phyloP scores from a whole-genome alignment of 2,888 invertebrate species.

The Drosophila paucipuncta region DNA sequence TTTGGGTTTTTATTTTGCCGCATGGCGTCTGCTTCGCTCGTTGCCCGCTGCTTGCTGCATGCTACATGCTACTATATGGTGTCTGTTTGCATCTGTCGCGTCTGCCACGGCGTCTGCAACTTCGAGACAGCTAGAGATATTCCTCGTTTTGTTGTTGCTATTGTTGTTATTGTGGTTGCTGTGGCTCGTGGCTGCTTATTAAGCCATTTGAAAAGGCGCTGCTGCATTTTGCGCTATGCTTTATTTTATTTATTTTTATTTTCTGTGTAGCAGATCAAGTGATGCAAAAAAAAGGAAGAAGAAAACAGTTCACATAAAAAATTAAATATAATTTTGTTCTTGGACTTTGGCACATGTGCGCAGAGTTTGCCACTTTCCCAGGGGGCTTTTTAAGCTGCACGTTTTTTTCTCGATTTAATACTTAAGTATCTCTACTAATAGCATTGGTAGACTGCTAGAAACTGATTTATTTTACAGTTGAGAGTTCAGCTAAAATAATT shows the following conservation, averaged over 20 bases:
- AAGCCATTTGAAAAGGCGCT: constrained; percentile 67
- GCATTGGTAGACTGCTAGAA: not conserved
- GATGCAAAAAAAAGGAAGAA: constrained; percentile 4
- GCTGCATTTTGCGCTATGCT: constrained; percentile 41
- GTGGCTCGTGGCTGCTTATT: constrained; percentile 61
- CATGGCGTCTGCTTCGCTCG: constrained; percentile 68
- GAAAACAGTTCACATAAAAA: not conserved
- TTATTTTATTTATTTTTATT: constrained; percentile 1
- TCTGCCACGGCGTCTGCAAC: constrained; percentile 79
- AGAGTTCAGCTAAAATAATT: not conserved
- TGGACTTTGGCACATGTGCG: constrained; percentile 45
- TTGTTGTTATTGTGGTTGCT: constrained; percentile 29
- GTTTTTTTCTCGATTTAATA: not conserved
- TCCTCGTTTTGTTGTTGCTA: constrained; percentile 17
- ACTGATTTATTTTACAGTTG: not conserved
- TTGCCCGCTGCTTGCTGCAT: constrained; percentile 29
- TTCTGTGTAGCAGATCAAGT: constrained; percentile 40
- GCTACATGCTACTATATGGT: constrained; percentile 33
- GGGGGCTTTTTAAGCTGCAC: constrained; percentile 28
- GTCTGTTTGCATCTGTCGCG: constrained; percentile 61
- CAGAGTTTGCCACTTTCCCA: constrained; percentile 44
- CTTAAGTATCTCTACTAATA: not conserved
- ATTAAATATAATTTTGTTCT: constrained; percentile 40
- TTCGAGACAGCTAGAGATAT: constrained; percentile 46
- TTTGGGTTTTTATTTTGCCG: constrained; percentile 76